These are phyloP conservation scores for Tipula vernalis DNA, from an alignment of 2,888 invertebrate species.

Conservation along the genomic window DNA sequence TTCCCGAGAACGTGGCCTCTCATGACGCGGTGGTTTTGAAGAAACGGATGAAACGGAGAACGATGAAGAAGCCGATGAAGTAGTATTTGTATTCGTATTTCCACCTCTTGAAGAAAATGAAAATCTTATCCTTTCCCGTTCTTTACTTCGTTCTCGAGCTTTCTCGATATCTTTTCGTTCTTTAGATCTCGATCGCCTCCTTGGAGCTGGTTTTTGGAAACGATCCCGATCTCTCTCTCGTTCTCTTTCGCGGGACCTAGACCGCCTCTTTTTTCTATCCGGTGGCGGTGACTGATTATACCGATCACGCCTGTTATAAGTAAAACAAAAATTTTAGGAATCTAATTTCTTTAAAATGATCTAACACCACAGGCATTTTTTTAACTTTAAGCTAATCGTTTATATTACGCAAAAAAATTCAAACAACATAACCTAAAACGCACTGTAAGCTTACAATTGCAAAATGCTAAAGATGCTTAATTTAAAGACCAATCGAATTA, in stretches of 20 bases:
- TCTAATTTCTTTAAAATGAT: too few relatives aligned
- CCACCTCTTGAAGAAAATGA: not conserved
- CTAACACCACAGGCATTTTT: not conserved
- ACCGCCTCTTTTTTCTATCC: constrained; percentile 45
- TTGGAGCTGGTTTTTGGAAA: constrained; percentile 20
- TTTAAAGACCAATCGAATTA: not conserved
- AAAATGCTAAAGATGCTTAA: not conserved
- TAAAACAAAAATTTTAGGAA: not conserved
- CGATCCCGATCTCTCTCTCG: constrained; percentile 47
- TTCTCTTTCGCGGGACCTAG: constrained; percentile 45
- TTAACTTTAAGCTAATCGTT: not conserved
- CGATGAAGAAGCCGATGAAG: not conserved
- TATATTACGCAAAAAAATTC: not conserved
- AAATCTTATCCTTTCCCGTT: constrained; percentile 18
- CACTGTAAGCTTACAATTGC: not conserved
- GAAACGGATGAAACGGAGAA: not conserved
- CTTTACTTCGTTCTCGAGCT: constrained; percentile 25
- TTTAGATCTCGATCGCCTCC: not conserved
- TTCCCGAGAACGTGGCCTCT: constrained; percentile 20
- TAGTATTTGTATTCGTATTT: not conserved
- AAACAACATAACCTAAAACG: not conserved
- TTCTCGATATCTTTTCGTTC: constrained; percentile 14
- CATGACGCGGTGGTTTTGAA: not conserved
- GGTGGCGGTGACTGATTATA: constrained; percentile 30
- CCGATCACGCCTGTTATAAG: constrained; percentile 21